Evolutionary conservation across 2,113 vertebrate species (phyloP).

Genomic region (Rhabdornis inornatus): DNA sequence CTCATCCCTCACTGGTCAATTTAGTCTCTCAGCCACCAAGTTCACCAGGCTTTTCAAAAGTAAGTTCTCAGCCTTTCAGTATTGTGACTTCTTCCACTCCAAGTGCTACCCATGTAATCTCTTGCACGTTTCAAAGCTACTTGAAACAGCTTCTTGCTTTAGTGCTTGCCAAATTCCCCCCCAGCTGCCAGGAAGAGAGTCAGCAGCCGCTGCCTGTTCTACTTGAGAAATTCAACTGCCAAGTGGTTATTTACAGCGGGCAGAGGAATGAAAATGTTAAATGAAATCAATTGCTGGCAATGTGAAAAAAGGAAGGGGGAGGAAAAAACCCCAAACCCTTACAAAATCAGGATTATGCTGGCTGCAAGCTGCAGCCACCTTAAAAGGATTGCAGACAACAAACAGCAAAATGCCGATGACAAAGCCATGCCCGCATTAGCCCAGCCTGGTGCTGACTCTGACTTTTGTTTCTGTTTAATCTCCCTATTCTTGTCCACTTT

Average conservation of each 20-base stretch:
- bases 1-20: background rate
- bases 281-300: slow-evolving; percentile 66
- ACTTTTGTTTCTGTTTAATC: slow-evolving; percentile 37
- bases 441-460: background rate
- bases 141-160: slow-evolving; percentile 61
- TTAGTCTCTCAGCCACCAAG: background rate
- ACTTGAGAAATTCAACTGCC: slow-evolving; percentile 63
- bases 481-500: slow-evolving; percentile 10
- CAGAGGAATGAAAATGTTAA: slow-evolving; percentile 69
- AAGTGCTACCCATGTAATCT: slow-evolving; percentile 28
- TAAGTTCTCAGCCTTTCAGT: background rate
- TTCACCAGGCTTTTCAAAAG: background rate
- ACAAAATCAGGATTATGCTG: slow-evolving; percentile 55
- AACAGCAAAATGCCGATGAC: background rate
- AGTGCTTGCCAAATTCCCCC: slow-evolving; percentile 53
- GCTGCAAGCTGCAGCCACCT: slow-evolving; percentile 46
- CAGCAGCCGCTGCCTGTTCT: slow-evolving; percentile 62
- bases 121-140: slow-evolving; percentile 34
- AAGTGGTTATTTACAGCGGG: slow-evolving; percentile 64
- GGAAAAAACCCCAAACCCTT: background rate
- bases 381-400: slow-evolving; percentile 26
- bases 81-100: slow-evolving; percentile 35
- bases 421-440: background rate
- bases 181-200: slow-evolving; percentile 63
- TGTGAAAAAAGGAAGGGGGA: slow-evolving; percentile 6